phyloP scores from a whole-genome alignment of 2,113 vertebrate species.

The Campylomormyrus numenius region DNA sequence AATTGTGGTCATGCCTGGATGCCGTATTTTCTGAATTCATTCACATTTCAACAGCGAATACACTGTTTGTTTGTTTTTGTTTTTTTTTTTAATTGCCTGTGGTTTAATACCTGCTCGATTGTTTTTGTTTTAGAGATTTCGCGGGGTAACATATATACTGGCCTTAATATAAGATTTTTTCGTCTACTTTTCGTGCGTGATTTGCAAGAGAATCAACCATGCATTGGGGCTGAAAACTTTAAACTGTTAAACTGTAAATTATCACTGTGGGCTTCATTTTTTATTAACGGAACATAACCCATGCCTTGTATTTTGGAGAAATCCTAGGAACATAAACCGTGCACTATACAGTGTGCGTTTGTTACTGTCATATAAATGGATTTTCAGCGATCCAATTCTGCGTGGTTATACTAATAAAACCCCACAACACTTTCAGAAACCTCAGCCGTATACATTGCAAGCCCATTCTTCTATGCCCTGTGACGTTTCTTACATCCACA shows the following conservation, averaged over 20 bases:
- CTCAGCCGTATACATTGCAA: neutral
- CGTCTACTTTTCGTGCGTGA: neutral
- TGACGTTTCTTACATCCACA: neutral
- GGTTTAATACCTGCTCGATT: neutral
- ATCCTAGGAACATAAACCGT: neutral
- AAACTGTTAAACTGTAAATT: neutral
- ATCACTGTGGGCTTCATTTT: neutral
- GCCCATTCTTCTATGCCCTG: neutral
- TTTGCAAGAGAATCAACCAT: neutral
- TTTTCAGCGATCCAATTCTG: neutral
- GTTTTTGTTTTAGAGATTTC: neutral
- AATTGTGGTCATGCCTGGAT: neutral
- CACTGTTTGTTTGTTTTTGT: neutral
- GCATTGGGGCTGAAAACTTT: neutral
- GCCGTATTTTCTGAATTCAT: neutral
- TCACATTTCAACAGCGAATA: neutral
- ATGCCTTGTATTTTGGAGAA: neutral
- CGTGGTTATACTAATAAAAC: neutral
- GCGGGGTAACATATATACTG: neutral
- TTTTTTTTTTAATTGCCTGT: neutral
- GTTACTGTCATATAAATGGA: neutral
- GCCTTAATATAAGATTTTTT: no score
- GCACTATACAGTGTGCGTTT: neutral
- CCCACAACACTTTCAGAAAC: neutral
- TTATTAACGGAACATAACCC: neutral